These are phyloP conservation scores for Malthinus seriepunctatus DNA, from an alignment of 2,888 invertebrate genomes.

Conservation along the genomic window DNA sequence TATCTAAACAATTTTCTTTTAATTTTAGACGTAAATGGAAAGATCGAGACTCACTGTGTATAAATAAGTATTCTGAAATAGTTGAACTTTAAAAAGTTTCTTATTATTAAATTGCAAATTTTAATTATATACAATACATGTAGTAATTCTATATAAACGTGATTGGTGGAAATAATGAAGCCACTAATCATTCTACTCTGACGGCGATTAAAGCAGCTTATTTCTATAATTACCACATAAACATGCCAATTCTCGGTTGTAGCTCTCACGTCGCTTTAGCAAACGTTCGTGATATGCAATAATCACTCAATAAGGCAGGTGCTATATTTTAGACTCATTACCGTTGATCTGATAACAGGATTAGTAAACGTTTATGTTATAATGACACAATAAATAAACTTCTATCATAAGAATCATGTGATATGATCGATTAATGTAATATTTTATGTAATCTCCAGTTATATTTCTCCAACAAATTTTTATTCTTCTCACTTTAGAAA, in stretches of 20 bases:
- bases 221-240: slow-evolving; percentile 54
- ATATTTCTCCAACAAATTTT: no score
- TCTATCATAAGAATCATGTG: slow-evolving; percentile 6
- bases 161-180: slow-evolving; percentile 55
- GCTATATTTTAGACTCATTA: slow-evolving; percentile 30
- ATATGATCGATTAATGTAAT: not conserved
- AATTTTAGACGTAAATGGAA: no score
- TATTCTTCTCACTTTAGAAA: no score
- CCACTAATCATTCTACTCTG: slow-evolving; percentile 52
- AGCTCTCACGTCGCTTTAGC: slow-evolving; percentile 32
- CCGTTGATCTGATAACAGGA: slow-evolving; percentile 24
- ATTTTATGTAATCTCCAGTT: no score
- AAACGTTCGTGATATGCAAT: slow-evolving; percentile 34
- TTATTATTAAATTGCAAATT: slow-evolving; percentile 49
- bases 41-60: no score
- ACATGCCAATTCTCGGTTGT: slow-evolving; percentile 50
- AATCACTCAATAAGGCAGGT: slow-evolving; percentile 37
- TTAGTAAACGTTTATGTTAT: slow-evolving; percentile 19
- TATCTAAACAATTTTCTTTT: no score
- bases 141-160: slow-evolving; percentile 48
- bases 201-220: slow-evolving; percentile 53
- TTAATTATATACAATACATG: slow-evolving; percentile 49
- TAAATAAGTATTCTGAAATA: no score
- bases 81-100: no score
- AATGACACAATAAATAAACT: slow-evolving; percentile 16